A percentile compares a stretch with the other conserved stretches of the same genome.
phyloP scores from a whole-genome alignment of 2,888 invertebrate species.

The Maniola hyperantus region DNA sequence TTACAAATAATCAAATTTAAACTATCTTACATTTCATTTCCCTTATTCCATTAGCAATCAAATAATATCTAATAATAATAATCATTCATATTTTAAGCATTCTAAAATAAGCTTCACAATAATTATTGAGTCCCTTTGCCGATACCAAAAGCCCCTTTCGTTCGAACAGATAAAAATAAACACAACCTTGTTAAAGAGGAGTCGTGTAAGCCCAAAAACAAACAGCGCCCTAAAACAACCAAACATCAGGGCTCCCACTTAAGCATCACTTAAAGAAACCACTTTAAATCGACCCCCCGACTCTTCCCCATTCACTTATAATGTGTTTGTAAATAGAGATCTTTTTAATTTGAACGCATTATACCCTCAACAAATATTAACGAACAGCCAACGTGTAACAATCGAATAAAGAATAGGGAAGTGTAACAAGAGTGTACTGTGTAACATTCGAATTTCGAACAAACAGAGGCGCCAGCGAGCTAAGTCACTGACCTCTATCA shows the following conservation, averaged over 20 bases:
- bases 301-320: constrained; percentile 44
- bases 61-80: too few relatives aligned
- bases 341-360: constrained; percentile 60
- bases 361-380: constrained; percentile 64
- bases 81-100: too few relatives aligned
- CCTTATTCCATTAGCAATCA: too few relatives aligned
- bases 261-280: constrained; percentile 74
- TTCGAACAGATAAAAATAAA: constrained; percentile 59
- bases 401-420: constrained; percentile 58
- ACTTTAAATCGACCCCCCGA: constrained; percentile 54
- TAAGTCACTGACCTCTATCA: constrained; percentile 1
- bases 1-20: too few relatives aligned
- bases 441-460: constrained; percentile 65
- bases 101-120: background rate
- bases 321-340: constrained; percentile 47
- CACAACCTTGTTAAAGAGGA: constrained; percentile 68
- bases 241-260: constrained; percentile 76
- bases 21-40: too few relatives aligned
- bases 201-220: constrained; percentile 69
- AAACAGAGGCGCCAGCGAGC: constrained; percentile 68
- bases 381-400: constrained; percentile 71
- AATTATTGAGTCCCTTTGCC: constrained; percentile 6
- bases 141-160: constrained; percentile 28
- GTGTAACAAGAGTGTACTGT: constrained; percentile 71
- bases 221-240: constrained; percentile 78